Base-by-base conservation (phyloP, 1,140 invertebrate species). In the Coboldia fuscipes region DNA sequence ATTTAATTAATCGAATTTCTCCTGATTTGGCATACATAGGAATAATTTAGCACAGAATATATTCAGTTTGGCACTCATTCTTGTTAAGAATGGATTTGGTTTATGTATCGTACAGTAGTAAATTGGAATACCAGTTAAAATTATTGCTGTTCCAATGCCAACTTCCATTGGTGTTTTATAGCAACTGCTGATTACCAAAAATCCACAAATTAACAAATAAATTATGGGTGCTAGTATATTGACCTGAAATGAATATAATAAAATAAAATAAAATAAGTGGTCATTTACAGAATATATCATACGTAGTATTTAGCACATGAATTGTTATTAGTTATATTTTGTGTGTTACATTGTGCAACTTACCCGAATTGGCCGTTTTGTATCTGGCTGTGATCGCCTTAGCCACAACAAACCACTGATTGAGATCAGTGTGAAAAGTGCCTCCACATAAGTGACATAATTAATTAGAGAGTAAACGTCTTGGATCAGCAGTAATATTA, bases 401-500 rank as follows among this genome's bases (percentile, higher is more conserved):
- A 96, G 60, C 68, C 80, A 90, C 4, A 97, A 54, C 18, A 97
- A 59, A 16, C 85, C 88, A 12, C 70, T 64, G 1, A 97, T 75
- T 10, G 88, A 89, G 17, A 81, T 60, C 10, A 82, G 67, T n/a
- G 82, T 90, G 49, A 96, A 94, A n/a, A 89, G 58, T 9, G 84
- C 75, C 58, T 96, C 89, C 29, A 92, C 83, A 48, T 92, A 92
- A 32, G 80, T 83, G 16, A 89, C 77, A 54, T 90, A 96, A 51
- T 90, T 88, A 39, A 97, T 93, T 13, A 97, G 66, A 3, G 70
- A 66, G 54, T 86, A 86, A n/a, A 92, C 74, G 53, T 94, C 76
- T 45, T 74, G 70, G 18, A 77, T 78, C 41, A 77, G 64, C n/a
- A 94, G 57, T 44, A 92, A 67, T 8, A 74, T 48, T 19, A 94